Base-by-base conservation (phyloP, 2,113 vertebrate genomes). In the Axis porcinus region DNA sequence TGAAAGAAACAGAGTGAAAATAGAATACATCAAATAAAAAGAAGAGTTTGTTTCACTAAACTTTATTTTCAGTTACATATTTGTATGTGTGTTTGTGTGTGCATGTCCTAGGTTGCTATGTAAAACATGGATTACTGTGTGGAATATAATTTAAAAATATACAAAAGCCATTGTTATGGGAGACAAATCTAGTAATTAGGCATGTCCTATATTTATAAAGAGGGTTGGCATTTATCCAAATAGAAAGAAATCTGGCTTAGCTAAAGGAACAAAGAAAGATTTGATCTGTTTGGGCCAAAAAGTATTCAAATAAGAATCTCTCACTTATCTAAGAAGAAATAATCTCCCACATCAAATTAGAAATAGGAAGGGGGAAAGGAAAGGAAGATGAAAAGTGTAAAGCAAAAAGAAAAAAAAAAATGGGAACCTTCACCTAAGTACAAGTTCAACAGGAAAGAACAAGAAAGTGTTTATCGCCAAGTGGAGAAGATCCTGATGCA, bases 291-390 rank as follows among this genome's bases (percentile, higher is more conserved):
- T 52, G 27, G 14, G 27, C 13, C 2, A 30, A 60, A 94, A 92
- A 90, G 57, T 57, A 62, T 86, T 97, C 84, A 92, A 74, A 27
- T 62, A 95, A 93, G 50, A 94, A 67, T 55, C 60, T 90, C 52
- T 95, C 54, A 76, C 27, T 67, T 70, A 76, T 14, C 45, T 62
- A 78, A 19, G 36, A 76, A 96, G 36, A 96, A 40, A 64, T 45
- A 43, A 64, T 28, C 52, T 45, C 45, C 76, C 7, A 86, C 9
- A 84, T 79, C 60, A 96, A 96, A 79, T 87, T 43, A 95, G 85
- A 94, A 96, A 57, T 52, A 93, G 54, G 47, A 94, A 89, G 19
- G 6, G 6, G 40, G 25, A 23, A 70, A 92, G 12, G 30, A 93
- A 86, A 19, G 25, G 14, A 40, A 7, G 33, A 64, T 81, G 15